These are phyloP conservation scores for Scleropages formosus DNA, from an alignment of 2,797 vertebrate genomes.

Conservation along the genomic window DNA sequence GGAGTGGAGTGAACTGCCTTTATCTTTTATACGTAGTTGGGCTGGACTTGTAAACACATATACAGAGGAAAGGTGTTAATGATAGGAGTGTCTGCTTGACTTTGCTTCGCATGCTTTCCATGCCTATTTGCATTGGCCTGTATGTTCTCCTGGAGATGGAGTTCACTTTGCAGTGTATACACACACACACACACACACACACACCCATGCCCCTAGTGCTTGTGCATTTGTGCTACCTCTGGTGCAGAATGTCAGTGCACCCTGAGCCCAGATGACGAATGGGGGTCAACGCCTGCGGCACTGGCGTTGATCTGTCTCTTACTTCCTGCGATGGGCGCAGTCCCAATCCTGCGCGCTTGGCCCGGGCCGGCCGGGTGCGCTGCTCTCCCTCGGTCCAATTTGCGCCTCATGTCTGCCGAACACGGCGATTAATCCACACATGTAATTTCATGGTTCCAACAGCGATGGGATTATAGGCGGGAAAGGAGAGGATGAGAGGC, in stretches of 20 bases:
- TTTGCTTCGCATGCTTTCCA: too few relatives aligned
- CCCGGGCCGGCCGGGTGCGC: not conserved
- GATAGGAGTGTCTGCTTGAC: too few relatives aligned
- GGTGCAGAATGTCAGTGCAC: not conserved
- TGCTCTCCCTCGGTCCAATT: not conserved
- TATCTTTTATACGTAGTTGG: not conserved
- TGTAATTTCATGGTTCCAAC: not conserved
- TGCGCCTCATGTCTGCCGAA: constrained; percentile 1
- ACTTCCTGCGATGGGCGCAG: not conserved
- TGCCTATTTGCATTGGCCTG: not conserved
- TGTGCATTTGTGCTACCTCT: not conserved
- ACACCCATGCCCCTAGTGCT: too few relatives aligned
- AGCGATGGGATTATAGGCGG: constrained; percentile 17
- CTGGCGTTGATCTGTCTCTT: not conserved
- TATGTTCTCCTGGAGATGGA: too few relatives aligned
- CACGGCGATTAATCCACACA: not conserved
- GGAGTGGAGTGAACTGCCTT: not conserved
- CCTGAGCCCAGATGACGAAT: not conserved
- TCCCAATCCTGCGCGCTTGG: not conserved
- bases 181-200: too few relatives aligned
- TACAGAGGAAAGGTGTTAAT: too few relatives aligned
- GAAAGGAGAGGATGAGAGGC: not conserved
- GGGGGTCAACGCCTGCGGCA: not conserved
- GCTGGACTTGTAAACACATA: too few relatives aligned
- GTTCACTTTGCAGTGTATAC: too few relatives aligned